These are phyloP conservation scores for Urocynchramus pylzowi DNA, from an alignment of 2,113 vertebrate species.

Conservation along the genomic window DNA sequence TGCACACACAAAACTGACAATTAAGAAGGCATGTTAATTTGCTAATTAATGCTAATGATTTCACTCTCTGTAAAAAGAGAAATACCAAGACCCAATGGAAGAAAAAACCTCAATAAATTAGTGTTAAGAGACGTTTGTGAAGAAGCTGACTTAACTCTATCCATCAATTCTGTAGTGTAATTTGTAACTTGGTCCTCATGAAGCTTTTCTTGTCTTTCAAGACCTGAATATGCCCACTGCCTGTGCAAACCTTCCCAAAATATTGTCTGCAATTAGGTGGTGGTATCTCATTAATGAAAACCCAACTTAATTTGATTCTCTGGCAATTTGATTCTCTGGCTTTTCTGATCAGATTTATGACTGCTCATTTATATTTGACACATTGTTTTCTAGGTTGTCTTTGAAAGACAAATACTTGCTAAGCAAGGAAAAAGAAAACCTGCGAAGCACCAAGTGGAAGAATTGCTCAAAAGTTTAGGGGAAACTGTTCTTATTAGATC, in stretches of 20 bases:
- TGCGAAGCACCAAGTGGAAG: not conserved
- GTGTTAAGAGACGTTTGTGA: not conserved
- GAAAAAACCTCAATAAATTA: not conserved
- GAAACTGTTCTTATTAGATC: not conserved
- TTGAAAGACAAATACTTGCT: not conserved
- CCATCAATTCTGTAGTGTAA: not conserved
- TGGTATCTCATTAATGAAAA: rapidly evolving
- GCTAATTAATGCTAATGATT: not conserved
- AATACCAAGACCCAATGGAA: not conserved
- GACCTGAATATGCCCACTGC: not conserved
- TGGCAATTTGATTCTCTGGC: not conserved
- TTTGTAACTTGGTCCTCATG: not conserved
- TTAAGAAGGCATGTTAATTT: not conserved
- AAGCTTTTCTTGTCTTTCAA: not conserved
- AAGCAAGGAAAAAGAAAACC: not conserved
- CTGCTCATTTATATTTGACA: not conserved
- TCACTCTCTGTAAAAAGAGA: not conserved
- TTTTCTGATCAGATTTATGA: not conserved
- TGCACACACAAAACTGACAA: not conserved
- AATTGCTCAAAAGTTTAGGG: not conserved
- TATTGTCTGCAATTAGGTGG: not conserved
- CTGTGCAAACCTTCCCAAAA: not conserved
- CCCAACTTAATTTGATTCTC: not conserved
- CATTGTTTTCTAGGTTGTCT: not conserved
- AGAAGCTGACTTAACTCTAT: not conserved